Base-by-base conservation (phyloP, 1,140 invertebrate species). In the Lerema accius region DNA sequence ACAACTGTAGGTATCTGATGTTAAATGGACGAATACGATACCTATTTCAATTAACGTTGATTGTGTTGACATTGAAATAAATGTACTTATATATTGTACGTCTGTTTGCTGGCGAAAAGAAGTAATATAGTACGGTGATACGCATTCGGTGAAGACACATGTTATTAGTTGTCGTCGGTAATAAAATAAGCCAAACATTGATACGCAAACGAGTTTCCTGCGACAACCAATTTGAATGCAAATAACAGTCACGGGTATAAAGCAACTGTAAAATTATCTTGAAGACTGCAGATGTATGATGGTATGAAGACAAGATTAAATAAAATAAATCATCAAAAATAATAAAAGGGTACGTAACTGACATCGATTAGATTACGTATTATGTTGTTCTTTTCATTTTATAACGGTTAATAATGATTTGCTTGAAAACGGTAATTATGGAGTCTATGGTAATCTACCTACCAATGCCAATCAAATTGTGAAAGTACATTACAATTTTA, bases 191-290 rank as follows among this genome's bases (percentile, higher is more conserved):
- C 39, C 26, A 15, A 68, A 35, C 28, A 50, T 43, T 48, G 35
- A 50, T 42, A 49, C 49, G 17, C 53, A 60, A 61, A 66, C 63
- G 16, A 51, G 66, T 68, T 64, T 68, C 55, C 65, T 63, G 60
- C 59, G 46, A 53, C 42, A 43, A 50, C 23, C 43, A 55, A 60
- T 56, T 56, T 13, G 53, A 61, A 53, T 49, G 49, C 42, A 37
- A 63, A 46, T 67, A 67, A 59, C 28, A 17, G 39, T 1, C 5
- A 16, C 13, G 28, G 28, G 28, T 32, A 32, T 32, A 32, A 32
- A 32, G 9, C 28, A 32, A 3, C 19, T 32, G 56, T 62, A 62
- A 62, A 67, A n/a, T n/a, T n/a, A n/a, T n/a, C n/a, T n/a, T n/a
- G 48, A 35, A 17, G 28, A 48, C 26, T 40, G 28, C 43, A 62